A percentile compares a stretch with the other conserved stretches of the same genome.
Evolutionary conservation across 2,888 invertebrate species (phyloP).

Genomic region (Eilema depressum): DNA sequence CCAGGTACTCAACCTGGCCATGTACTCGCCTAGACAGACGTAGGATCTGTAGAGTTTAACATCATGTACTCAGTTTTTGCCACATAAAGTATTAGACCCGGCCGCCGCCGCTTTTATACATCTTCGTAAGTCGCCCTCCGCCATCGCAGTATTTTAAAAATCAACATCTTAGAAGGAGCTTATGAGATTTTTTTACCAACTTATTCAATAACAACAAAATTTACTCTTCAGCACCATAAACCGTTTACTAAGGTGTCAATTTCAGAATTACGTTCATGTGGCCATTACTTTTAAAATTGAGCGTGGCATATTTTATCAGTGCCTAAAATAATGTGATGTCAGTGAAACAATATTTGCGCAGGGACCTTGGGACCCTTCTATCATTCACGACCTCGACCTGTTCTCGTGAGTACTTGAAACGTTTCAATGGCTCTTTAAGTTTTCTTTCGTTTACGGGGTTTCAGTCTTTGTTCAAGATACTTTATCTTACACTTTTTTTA

Average conservation of each 20-base stretch:
- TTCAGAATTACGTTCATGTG: background rate
- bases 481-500: background rate
- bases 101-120: too few species aligned
- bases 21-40: too few species aligned
- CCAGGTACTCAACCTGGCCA: too few species aligned
- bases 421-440: background rate
- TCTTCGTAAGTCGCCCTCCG: too few species aligned
- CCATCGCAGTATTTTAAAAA: too few species aligned
- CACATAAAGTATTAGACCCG: too few species aligned
- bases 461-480: too few species aligned
- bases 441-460: background rate
- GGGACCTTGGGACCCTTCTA: background rate
- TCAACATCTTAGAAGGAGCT: too few species aligned
- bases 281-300: background rate
- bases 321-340: background rate
- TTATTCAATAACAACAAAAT: background rate
- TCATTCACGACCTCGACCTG: background rate
- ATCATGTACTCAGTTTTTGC: too few species aligned
- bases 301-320: background rate
- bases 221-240: background rate
- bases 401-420: background rate
- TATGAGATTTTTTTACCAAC: background rate
- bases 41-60: too few species aligned
- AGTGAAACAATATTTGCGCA: slow-evolving; percentile 3
- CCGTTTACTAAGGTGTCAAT: background rate